Percentiles rank a stretch among this genome's conserved stretches.
Conservation (phyloP, 2,113 vertebrate species). For the Archilochus colubris region DNA sequence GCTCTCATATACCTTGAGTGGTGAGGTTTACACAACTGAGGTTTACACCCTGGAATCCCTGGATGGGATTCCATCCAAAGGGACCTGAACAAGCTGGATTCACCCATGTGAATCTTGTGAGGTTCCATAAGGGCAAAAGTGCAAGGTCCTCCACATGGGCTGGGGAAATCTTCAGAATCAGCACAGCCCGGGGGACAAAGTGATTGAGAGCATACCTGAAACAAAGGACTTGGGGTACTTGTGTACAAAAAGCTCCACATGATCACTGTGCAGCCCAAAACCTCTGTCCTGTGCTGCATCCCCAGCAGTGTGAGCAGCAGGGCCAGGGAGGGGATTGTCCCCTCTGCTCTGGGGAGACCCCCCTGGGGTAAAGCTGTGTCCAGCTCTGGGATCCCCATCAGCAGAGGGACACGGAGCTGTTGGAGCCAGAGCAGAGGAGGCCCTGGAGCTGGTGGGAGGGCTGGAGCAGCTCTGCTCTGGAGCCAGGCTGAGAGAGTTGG, state of each 20-base stretch:
- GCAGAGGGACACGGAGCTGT: fast-evolving
- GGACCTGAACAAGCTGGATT: too few species aligned
- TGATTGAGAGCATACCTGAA: not conserved
- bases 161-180: fast-evolving
- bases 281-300: not conserved
- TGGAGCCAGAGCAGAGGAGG: not conserved
- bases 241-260: not conserved
- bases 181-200: not conserved
- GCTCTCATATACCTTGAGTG: not conserved
- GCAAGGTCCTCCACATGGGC: not conserved
- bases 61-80: fast-evolving
- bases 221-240: too few species aligned
- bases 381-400: not conserved
- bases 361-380: fast-evolving
- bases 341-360: not conserved
- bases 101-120: not conserved
- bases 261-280: not conserved
- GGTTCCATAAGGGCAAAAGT: too few species aligned
- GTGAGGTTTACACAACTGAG: fast-evolving
- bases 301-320: not conserved
- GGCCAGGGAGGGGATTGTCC: not conserved
- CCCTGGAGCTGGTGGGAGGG: fast-evolving
- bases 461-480: fast-evolving
- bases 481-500: not conserved
- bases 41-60: too few species aligned